Base-by-base conservation (phyloP, 2,888 invertebrate genomes). In the Mythimna ferrago region DNA sequence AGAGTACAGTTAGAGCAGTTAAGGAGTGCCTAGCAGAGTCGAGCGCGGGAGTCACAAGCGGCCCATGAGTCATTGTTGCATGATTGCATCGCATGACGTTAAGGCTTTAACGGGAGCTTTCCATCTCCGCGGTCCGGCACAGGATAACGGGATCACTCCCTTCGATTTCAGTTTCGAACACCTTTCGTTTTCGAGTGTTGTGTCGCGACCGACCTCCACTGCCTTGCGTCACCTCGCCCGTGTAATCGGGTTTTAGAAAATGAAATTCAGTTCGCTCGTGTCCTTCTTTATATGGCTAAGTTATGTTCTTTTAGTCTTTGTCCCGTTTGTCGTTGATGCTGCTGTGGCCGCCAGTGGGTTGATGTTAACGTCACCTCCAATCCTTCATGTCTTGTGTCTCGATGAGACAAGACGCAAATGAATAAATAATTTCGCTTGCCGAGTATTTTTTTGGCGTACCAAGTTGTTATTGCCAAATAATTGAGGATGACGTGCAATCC, bases 231-330 rank as follows among this genome's bases (percentile, higher is more conserved):
- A 94, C 93, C 93, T 93, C 89, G 86, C 78, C 87, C 89, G 92
- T 87, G 87, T 94, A 93, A 95, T 95, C 95, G 95, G 92, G 94
- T 94, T 95, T 95, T 95, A 95, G 95, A 95, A 95, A 95, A 95
- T 95, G 95, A 95, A 95, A 95, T 94, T 95, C 94, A 93, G 94
- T 89, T 84, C 91, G 90, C 87, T 91, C 92, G 89, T 88, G 93
- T 93, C 93, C 93, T 93, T 92, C 94, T 94, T 93, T 94, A 94
- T 94, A 93, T 92, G 94, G 94, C 76, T 78, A 89, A 89, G 89
- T 93, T 93, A 93, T 93, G 91, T 90, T 92, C 89, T 92, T 92
- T 92, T 90, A 86, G 86, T 83, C 86, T 88, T 85, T 83, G 87
- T 84, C 85, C 86, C 85, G 80, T 86, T 89, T 87, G 87, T 72